Percentiles rank a stretch among this genome's conserved stretches.
Evolutionary conservation across 2,888 invertebrate genomes (phyloP).

Genomic region (Drosophila macrospina): DNA sequence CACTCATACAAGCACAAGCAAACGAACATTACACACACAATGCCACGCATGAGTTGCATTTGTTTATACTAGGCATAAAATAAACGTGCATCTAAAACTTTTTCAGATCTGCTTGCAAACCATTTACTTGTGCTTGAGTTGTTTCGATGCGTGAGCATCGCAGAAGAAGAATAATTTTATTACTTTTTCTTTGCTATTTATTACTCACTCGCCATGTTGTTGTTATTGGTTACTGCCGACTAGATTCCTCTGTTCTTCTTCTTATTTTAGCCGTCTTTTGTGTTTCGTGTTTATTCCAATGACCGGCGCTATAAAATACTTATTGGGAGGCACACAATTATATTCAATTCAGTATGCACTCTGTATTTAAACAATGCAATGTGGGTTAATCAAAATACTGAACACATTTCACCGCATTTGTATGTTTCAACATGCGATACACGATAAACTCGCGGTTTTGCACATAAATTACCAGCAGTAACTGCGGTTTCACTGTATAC

Average conservation of each 20-base stretch:
- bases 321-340: slow-evolving; percentile 44
- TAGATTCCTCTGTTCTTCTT: slow-evolving; percentile 16
- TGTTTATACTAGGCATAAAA: slow-evolving; percentile 62
- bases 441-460: slow-evolving; percentile 15
- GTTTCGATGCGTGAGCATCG: slow-evolving; percentile 7
- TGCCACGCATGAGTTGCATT: slow-evolving; percentile 72
- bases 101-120: slow-evolving; percentile 24
- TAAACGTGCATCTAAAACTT: slow-evolving; percentile 39
- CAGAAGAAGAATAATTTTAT: slow-evolving; percentile 41
- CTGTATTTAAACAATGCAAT: slow-evolving; percentile 40
- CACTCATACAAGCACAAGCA: slow-evolving; percentile 29
- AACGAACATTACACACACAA: slow-evolving; percentile 36
- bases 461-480: slow-evolving; percentile 12
- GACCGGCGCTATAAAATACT: slow-evolving; percentile 22
- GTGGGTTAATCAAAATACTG: slow-evolving; percentile 49
- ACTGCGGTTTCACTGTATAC: slow-evolving; percentile 21
- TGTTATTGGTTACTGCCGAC: slow-evolving; percentile 39
- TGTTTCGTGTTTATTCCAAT: slow-evolving; percentile 32
- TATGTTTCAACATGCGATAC: slow-evolving; percentile 5
- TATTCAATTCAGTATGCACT: slow-evolving; percentile 44
- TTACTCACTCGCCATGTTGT: slow-evolving; percentile 83
- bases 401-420: slow-evolving; percentile 71
- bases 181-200: slow-evolving; percentile 37
- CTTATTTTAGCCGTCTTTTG: slow-evolving; percentile 43
- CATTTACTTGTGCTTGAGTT: slow-evolving; percentile 19